Evolutionary conservation across 2,113 vertebrate genomes (phyloP).

Genomic region (Beaufortia kweichowensis): DNA sequence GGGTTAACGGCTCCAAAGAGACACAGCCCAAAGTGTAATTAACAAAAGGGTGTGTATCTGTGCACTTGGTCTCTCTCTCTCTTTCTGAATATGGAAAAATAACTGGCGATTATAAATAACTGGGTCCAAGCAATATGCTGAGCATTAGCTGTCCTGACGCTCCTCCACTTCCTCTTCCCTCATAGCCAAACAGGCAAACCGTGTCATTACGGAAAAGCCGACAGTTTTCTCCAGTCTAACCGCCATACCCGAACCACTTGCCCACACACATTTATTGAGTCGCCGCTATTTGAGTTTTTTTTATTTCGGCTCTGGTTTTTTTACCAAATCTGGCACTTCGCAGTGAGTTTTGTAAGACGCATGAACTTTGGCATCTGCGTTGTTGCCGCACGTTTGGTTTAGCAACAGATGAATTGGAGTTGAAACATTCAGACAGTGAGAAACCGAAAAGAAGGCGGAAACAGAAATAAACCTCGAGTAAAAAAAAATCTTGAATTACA

Average conservation of each 20-base stretch:
- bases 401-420: background rate
- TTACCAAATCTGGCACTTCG: background rate
- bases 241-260: background rate
- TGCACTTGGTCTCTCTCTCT: background rate
- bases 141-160: slow-evolving; percentile 20
- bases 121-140: slow-evolving; percentile 11
- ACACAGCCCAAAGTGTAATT: slow-evolving; percentile 34
- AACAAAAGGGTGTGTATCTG: slow-evolving; percentile 19
- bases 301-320: background rate
- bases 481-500: too few species aligned
- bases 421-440: background rate
- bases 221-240: background rate
- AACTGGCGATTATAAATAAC: slow-evolving; percentile 29
- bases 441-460: background rate
- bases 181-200: slow-evolving; percentile 19
- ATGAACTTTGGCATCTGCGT: background rate
- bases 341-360: background rate
- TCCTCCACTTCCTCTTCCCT: slow-evolving; percentile 43
- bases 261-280: background rate
- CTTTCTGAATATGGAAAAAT: background rate
- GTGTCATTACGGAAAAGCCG: slow-evolving; percentile 35
- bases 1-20: background rate
- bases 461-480: too few species aligned
- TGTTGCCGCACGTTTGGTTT: background rate
- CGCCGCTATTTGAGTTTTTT: background rate